Conservation (phyloP, 2,888 invertebrate genomes). For the Synergus umbraculus region DNA sequence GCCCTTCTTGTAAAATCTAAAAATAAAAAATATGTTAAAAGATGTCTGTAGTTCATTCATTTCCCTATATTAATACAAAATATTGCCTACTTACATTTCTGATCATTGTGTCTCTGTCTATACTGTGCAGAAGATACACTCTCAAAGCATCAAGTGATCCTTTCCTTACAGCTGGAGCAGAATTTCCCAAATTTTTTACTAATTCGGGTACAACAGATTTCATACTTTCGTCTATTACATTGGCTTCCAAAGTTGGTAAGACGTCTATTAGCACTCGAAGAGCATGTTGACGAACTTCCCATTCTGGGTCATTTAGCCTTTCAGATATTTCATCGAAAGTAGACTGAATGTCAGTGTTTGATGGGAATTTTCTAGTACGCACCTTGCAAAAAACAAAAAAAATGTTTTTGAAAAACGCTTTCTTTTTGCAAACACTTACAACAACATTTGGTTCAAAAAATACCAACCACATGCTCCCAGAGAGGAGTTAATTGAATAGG, state of each 20-base stretch:
- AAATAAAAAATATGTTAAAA: slow-evolving; percentile 34
- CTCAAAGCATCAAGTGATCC: slow-evolving; percentile 87
- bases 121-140: slow-evolving; percentile 85
- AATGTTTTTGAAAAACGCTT: slow-evolving; percentile 22
- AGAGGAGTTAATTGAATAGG: slow-evolving; percentile 84
- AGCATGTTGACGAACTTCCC: slow-evolving; percentile 91
- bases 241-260: slow-evolving; percentile 83
- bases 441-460: background rate
- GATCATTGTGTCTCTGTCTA: slow-evolving; percentile 84
- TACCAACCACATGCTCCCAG: slow-evolving; percentile 86
- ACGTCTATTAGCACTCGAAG: slow-evolving; percentile 88
- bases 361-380: slow-evolving; percentile 85
- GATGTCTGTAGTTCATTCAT: background rate
- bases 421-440: slow-evolving; percentile 8
- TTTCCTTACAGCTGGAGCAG: slow-evolving; percentile 88
- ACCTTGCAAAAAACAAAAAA: slow-evolving; percentile 69
- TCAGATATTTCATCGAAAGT: slow-evolving; percentile 86
- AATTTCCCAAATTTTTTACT: slow-evolving; percentile 88
- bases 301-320: slow-evolving; percentile 87
- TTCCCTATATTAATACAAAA: background rate
- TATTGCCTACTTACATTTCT: slow-evolving; percentile 78
- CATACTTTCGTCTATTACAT: slow-evolving; percentile 85
- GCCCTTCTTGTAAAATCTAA: slow-evolving; percentile 66
- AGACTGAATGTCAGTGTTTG: slow-evolving; percentile 82
- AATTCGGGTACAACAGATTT: slow-evolving; percentile 82